Conservation (phyloP, 1,140 invertebrate genomes). For the Adoxophyes honmai region DNA sequence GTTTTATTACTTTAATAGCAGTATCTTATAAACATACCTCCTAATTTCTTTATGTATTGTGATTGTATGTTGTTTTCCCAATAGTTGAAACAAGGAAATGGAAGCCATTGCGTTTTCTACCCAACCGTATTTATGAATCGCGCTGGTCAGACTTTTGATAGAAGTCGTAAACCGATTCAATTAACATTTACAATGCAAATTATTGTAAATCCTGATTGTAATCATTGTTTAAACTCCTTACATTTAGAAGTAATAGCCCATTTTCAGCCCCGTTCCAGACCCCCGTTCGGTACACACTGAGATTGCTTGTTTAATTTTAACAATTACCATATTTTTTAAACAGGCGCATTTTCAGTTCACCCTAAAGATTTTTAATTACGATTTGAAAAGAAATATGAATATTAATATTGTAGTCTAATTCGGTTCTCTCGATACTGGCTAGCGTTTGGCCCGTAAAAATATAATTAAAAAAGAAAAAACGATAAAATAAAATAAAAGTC, state of each 20-base stretch:
- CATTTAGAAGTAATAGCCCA: constrained; percentile 43
- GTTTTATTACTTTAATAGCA: too few relatives aligned
- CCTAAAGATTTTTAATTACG: constrained; percentile 33
- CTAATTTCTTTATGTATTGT: too few relatives aligned
- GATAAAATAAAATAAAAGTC: too few relatives aligned
- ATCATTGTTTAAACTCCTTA: constrained; percentile 47
- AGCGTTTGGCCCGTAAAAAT: too few relatives aligned
- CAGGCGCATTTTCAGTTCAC: constrained; percentile 35
- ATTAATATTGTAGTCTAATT: not conserved
- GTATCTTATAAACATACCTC: too few relatives aligned
- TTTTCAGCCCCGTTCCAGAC: constrained; percentile 32
- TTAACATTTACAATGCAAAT: constrained; percentile 43
- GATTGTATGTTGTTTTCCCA: too few relatives aligned
- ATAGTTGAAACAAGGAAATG: too few relatives aligned
- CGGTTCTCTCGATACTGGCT: not conserved
- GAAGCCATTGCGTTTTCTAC: too few relatives aligned
- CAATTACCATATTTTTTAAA: constrained; percentile 45
- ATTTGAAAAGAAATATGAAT: constrained; percentile 16
- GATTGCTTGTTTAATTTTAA: constrained; percentile 51
- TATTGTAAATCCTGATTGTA: constrained; percentile 48
- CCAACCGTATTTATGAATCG: constrained; percentile 14
- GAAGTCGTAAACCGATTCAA: constrained; percentile 31
- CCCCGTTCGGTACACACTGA: constrained; percentile 30
- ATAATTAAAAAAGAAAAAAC: too few relatives aligned
- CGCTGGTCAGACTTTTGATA: constrained; percentile 23